phyloP scores from a whole-genome alignment of 2,113 vertebrate species.

The Tragulus kanchil region DNA sequence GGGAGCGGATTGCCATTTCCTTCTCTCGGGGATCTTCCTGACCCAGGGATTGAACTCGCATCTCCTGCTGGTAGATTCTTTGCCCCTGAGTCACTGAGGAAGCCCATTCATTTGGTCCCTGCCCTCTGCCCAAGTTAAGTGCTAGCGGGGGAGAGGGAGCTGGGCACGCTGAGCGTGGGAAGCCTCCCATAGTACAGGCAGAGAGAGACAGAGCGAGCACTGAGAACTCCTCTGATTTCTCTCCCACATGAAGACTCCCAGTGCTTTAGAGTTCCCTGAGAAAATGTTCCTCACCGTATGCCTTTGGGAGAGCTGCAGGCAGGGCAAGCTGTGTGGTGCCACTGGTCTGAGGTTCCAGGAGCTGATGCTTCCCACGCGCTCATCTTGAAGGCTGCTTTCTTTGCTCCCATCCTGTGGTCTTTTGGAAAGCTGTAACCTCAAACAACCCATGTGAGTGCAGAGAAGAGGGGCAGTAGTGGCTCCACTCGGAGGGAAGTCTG shows the following conservation, averaged over 20 bases:
- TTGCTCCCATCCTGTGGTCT: neutral
- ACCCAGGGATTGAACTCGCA: neutral
- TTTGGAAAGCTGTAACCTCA: too few species aligned
- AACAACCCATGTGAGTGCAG: too few species aligned
- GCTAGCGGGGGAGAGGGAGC: neutral
- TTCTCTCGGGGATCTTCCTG: neutral
- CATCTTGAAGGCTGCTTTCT: neutral
- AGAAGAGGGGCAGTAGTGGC: neutral
- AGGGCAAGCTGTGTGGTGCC: neutral
- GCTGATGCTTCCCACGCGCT: neutral
- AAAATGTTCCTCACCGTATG: fast-evolving
- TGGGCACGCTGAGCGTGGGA: neutral
- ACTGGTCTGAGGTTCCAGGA: neutral
- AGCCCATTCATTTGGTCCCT: neutral
- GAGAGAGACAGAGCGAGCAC: neutral
- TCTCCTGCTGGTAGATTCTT: neutral
- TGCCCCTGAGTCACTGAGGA: neutral
- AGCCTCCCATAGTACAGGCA: neutral
- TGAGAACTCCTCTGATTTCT: neutral
- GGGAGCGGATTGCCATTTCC: neutral
- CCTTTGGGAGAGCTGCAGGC: neutral
- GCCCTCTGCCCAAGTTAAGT: too few species aligned
- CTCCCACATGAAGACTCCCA: neutral
- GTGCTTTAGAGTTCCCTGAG: neutral
- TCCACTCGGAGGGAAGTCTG: neutral